Conservation (phyloP, 2,888 invertebrate species). For the Drosophila neutralis region DNA sequence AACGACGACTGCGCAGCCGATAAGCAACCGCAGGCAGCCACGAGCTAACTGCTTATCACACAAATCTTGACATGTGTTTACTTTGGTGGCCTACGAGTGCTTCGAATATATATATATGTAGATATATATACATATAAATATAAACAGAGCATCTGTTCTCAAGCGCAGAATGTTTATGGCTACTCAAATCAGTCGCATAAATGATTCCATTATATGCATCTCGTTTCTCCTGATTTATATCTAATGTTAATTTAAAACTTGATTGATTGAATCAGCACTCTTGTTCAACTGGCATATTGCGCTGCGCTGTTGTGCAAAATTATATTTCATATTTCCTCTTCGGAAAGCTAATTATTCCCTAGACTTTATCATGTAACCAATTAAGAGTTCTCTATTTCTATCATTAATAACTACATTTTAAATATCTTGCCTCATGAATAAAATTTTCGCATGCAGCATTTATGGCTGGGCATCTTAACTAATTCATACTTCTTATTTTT, state of each 20-base stretch:
- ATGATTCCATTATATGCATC: slow-evolving; percentile 13
- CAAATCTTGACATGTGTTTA: slow-evolving; percentile 50
- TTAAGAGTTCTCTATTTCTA: neutral
- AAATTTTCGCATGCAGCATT: too few species aligned
- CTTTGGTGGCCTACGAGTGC: slow-evolving; percentile 32
- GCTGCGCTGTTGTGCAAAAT: neutral
- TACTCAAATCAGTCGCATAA: slow-evolving; percentile 9
- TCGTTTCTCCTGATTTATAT: neutral
- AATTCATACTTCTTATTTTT: neutral
- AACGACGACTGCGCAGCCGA: slow-evolving; percentile 27
- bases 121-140: too few species aligned
- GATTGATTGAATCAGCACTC: neutral
- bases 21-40: slow-evolving; percentile 27
- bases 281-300: neutral
- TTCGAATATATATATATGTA: slow-evolving; percentile 5
- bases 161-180: neutral
- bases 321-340: neutral
- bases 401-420: neutral
- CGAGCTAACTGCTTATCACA: slow-evolving; percentile 29
- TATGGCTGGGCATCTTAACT: too few species aligned
- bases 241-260: neutral
- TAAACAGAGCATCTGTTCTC: slow-evolving; percentile 9
- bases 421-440: too few species aligned
- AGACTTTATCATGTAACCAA: neutral
- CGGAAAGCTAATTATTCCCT: neutral